These are phyloP conservation scores for Drosophila rufa DNA, from an alignment of 1,140 invertebrate species.

Conservation along the genomic window DNA sequence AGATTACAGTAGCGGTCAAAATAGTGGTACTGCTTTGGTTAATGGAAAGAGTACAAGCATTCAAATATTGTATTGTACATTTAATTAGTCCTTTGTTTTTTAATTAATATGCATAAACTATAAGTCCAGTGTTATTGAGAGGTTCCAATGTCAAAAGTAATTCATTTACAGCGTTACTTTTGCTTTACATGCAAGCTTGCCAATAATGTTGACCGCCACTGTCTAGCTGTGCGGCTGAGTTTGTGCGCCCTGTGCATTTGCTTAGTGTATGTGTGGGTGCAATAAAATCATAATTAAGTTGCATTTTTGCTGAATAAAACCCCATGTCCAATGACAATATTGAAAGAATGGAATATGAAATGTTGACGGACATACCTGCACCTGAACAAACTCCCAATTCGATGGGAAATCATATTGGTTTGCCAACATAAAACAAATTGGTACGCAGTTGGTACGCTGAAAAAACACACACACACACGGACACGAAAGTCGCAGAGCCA, in stretches of 20 bases:
- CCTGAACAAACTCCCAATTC: constrained; percentile 11
- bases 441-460: background rate
- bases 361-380: constrained; percentile 6
- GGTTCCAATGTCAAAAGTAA: background rate
- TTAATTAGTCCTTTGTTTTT: background rate
- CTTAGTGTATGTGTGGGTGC: constrained; percentile 3
- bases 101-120: background rate
- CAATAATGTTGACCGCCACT: background rate
- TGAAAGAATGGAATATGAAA: constrained; percentile 38
- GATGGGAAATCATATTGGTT: constrained; percentile 22
- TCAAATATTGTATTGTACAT: background rate
- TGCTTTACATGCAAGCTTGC: background rate
- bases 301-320: constrained; percentile 21
- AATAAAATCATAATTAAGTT: constrained; percentile 46
- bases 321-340: constrained; percentile 27
- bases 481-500: constrained; percentile 25
- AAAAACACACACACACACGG: constrained; percentile 33
- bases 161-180: background rate
- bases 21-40: background rate
- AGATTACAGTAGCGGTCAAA: background rate
- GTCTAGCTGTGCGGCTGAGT: background rate
- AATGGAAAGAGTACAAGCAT: background rate
- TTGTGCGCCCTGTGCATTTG: background rate
- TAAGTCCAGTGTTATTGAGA: background rate
- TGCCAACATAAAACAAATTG: constrained; percentile 57